These are phyloP conservation scores for Mimumesa dahlbomi DNA, from an alignment of 2,888 invertebrate species.

Conservation along the genomic window DNA sequence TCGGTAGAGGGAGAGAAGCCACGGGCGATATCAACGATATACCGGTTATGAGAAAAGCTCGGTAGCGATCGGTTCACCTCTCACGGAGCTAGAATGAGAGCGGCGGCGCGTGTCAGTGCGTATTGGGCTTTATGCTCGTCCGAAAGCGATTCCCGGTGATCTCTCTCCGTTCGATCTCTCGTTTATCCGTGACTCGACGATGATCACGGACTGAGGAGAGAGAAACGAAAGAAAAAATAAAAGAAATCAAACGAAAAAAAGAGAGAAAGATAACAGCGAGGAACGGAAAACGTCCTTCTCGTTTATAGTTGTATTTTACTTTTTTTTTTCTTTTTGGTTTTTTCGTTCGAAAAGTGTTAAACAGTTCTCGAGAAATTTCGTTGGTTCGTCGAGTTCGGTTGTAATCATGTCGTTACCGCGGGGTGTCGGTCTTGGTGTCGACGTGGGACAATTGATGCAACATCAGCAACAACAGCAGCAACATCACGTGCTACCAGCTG, in stretches of 20 bases:
- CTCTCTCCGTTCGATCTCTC: neutral
- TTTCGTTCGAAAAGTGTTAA: too few species aligned
- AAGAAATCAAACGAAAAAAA: neutral
- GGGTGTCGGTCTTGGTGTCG: slow-evolving; percentile 92
- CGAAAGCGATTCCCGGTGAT: slow-evolving; percentile 37
- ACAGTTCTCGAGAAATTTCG: neutral
- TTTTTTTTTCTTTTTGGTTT: neutral
- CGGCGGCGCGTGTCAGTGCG: slow-evolving; percentile 30
- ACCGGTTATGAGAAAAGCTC: slow-evolving; percentile 1
- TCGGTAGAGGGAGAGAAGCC: neutral
- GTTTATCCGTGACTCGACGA: slow-evolving; percentile 4
- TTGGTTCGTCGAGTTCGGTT: neutral
- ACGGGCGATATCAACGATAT: neutral
- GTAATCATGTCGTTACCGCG: slow-evolving; percentile 89
- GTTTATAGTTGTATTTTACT: too few species aligned
- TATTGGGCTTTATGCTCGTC: slow-evolving; percentile 33
- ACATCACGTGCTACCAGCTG: slow-evolving; percentile 91
- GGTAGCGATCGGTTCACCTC: slow-evolving; percentile 21
- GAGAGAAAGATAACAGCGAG: too few species aligned
- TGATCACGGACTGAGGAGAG: neutral
- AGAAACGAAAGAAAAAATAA: neutral
- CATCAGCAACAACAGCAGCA: slow-evolving; percentile 84
- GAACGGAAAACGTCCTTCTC: too few species aligned
- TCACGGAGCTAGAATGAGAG: slow-evolving; percentile 29
- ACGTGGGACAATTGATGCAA: slow-evolving; percentile 92